These are phyloP conservation scores for Dipus sagitta DNA, from an alignment of 2,797 vertebrate genomes.

Conservation along the genomic window DNA sequence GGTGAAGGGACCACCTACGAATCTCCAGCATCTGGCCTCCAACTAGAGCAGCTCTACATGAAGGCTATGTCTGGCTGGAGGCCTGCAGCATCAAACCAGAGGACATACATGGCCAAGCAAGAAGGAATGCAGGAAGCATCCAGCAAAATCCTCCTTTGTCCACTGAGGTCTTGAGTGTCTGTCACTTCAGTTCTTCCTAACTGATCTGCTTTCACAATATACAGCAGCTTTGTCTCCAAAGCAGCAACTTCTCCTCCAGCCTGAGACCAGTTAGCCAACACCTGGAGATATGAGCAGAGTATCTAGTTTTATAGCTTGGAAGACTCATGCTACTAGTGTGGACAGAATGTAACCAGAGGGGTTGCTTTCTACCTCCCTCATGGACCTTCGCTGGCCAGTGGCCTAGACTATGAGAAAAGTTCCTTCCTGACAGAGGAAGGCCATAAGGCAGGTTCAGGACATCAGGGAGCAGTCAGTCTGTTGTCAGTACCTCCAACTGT, in stretches of 20 bases:
- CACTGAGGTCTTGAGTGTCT: neutral
- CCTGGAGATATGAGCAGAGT: neutral
- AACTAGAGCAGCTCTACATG: neutral
- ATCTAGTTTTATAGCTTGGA: neutral
- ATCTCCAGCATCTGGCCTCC: neutral
- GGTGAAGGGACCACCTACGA: no score
- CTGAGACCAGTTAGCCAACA: neutral
- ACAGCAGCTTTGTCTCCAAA: neutral
- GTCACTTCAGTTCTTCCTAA: neutral
- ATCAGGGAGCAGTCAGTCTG: neutral
- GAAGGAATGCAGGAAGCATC: neutral
- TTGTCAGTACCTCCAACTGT: neutral
- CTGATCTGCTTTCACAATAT: neutral
- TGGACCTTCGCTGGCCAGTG: neutral
- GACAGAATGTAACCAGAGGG: neutral
- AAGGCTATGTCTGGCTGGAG: neutral
- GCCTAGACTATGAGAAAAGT: neutral
- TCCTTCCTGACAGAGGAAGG: neutral
- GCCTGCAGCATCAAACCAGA: slow-evolving; percentile 38
- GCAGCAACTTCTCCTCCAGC: neutral
- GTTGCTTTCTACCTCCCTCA: neutral
- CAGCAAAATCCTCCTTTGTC: neutral
- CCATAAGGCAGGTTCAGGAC: neutral
- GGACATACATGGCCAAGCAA: neutral
- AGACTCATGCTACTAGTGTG: neutral